Base-by-base conservation (phyloP, 1,140 invertebrate genomes). In the Phymorhynchus buccinoides region DNA sequence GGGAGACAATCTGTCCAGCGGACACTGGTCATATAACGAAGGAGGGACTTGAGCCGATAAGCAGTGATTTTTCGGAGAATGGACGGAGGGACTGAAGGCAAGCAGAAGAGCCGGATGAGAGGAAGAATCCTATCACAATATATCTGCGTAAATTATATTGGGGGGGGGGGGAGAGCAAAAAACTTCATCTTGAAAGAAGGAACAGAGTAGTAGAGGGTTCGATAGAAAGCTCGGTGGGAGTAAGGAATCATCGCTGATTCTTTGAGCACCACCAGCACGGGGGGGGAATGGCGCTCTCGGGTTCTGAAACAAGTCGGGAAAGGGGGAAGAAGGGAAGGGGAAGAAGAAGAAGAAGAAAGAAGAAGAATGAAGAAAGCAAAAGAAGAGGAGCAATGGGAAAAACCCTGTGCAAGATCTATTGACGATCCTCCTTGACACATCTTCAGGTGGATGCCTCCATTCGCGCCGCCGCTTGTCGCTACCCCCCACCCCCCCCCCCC, bases 111-210 rank as follows among this genome's bases (percentile, higher is more conserved):
- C 4, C 16, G 22, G 39, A 71, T 42, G 80, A 41, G 73, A n/a
- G 44, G 39, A 48, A 77, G 35, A 48, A 35, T 68, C 37, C 68
- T 56, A 42, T n/a, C 71, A 83, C 85, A 83, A 86, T 86, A 86
- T 86, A 86, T 86, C 85, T 83, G 71, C 82, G 85, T 83, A 86
- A 86, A 86, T 86, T 86, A 86, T 86, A 86, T 86, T 86, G 83
- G 52, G 52, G n/a, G n/a, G n/a, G n/a, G n/a, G n/a, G n/a, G n/a
- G n/a, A n/a, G n/a, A n/a, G n/a, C n/a, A n/a, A n/a, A 75, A 83
- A 78, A 78, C 73, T 82, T 79, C 80, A 79, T 83, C 85, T 86
- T 35, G 48, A 48, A 75, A 18, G 22, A 75, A 22, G 27, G 18
- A 27, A 27, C 16, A 27, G 27, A 12, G 56, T 3, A 62, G 3